Conservation (phyloP, 2,113 vertebrate genomes). For the Tragelaphus imberbis region DNA sequence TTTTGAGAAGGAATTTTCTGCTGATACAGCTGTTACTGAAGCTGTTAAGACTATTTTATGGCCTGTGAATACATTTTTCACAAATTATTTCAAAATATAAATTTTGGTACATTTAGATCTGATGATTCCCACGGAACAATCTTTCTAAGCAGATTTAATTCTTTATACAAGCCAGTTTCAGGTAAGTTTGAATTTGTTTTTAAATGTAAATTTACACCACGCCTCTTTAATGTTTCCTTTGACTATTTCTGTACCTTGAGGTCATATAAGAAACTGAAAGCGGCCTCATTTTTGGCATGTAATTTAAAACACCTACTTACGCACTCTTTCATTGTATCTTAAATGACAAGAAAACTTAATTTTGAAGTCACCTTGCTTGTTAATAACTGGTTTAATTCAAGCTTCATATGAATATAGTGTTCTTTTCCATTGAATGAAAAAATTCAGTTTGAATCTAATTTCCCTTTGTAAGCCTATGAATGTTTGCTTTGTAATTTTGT, state of each 20-base stretch:
- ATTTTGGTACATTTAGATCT: neutral
- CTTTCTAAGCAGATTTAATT: neutral
- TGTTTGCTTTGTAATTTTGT: neutral
- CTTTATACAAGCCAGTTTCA: slow-evolving; percentile 1
- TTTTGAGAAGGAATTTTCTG: neutral
- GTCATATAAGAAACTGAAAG: slow-evolving; percentile 6
- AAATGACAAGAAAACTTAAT: slow-evolving; percentile 7
- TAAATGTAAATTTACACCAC: neutral
- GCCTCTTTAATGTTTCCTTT: neutral
- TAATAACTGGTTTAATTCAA: neutral
- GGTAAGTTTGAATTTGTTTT: neutral
- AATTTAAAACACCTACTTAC: slow-evolving; percentile 17
- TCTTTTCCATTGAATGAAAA: neutral
- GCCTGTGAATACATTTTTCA: neutral
- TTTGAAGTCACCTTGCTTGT: slow-evolving; percentile 26
- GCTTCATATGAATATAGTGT: neutral
- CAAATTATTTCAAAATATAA: slow-evolving; percentile 4
- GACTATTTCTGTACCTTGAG: neutral
- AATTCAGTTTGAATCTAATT: neutral
- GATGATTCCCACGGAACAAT: neutral
- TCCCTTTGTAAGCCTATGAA: neutral
- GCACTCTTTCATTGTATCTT: neutral
- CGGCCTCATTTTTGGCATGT: neutral
- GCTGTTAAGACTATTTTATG: neutral
- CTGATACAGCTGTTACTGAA: neutral